Base-by-base conservation (phyloP, 2,888 invertebrate species). In the Limnephilus marmoratus region DNA sequence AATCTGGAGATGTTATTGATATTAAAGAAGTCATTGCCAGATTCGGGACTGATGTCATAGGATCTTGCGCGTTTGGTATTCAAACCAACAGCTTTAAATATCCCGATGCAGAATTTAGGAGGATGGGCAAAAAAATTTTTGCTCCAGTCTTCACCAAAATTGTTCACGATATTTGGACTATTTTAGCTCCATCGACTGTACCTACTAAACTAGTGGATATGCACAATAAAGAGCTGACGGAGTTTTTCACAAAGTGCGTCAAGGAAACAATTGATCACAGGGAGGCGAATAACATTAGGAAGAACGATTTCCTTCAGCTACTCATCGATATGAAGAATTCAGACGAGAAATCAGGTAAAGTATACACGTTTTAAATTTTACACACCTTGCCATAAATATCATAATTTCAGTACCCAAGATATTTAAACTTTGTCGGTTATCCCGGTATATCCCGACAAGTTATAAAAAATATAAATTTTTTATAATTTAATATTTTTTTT, bases 41-140 rank as follows among this genome's bases (percentile, higher is more conserved):
- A 89, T 92, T 85, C 49, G 90, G 88, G 9, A 92, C 91, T 2
- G 92, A 92, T n/a, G 91, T 93, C 4, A 95, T 95, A 1, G 93
- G 94, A 34, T 94, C 94, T 12, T 94, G 94, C 81, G 94, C 94
- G 0, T 94, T 94, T 93, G 94, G 94, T 7, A 94, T 95, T 9
- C 94, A 94, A 49, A 94, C 94, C 80, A 94, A 94, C 93, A 94
- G 94, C 34, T 94, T 94, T 89, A 93, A 94, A 13, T 88, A 94
- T 88, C 93, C 94, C 3, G 91, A 94, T 90, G 93, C 94, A 7
- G 93, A 94, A 41, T 94, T 94, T 90, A 93, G 94, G 29, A 82
- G 89, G 83, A 94, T 92, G 89, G 93, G 92, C 29, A 85, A 41
- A 41, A 85, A 85, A 41, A 24, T 41, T 1, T 68, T 68, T 24